phyloP scores from a whole-genome alignment of 1,140 invertebrate species.

The Drosophila grimshawi region DNA sequence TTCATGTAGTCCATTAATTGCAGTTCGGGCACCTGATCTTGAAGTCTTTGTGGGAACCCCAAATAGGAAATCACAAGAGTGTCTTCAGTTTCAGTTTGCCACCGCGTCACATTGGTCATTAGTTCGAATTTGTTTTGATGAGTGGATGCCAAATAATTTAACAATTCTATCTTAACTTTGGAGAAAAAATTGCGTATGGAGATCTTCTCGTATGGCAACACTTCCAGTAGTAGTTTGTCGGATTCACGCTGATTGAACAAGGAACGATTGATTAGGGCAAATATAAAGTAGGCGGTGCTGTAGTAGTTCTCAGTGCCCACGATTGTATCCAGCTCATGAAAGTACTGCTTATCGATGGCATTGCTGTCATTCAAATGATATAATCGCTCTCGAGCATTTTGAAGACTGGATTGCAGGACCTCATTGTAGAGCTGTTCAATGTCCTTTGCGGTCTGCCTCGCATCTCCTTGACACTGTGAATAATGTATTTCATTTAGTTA shows the following conservation, averaged over 20 bases:
- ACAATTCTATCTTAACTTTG: conserved; percentile 26
- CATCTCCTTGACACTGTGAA: conserved; percentile 6
- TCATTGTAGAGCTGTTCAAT: conserved; percentile 61
- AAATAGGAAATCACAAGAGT: conserved; percentile 41
- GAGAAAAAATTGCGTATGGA: conserved; percentile 52
- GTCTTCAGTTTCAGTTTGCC: conserved; percentile 34
- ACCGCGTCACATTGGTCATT: conserved; percentile 45
- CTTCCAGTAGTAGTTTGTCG: conserved; percentile 36
- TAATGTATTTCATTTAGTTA: not conserved
- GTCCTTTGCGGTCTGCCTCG: conserved; percentile 5
- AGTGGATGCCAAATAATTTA: conserved; percentile 40
- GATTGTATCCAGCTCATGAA: conserved; percentile 48
- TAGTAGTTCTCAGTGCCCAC: conserved; percentile 50
- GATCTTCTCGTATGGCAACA: conserved; percentile 59
- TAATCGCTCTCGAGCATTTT: conserved; percentile 28
- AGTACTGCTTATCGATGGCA: conserved; percentile 59
- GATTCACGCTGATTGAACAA: conserved; percentile 22
- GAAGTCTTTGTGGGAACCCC: conserved; percentile 48
- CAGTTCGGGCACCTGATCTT: conserved; percentile 48
- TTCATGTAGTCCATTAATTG: conserved; percentile 57
- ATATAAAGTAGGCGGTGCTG: conserved; percentile 60
- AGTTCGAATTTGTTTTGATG: conserved; percentile 29
- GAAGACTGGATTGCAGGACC: conserved; percentile 47
- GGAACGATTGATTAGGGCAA: conserved; percentile 50
- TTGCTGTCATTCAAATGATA: conserved; percentile 41